Evolutionary conservation across 2,888 invertebrate genomes (phyloP), one percentile per base, ranked within the genome.

Genomic region (Andrena fulva): DNA sequence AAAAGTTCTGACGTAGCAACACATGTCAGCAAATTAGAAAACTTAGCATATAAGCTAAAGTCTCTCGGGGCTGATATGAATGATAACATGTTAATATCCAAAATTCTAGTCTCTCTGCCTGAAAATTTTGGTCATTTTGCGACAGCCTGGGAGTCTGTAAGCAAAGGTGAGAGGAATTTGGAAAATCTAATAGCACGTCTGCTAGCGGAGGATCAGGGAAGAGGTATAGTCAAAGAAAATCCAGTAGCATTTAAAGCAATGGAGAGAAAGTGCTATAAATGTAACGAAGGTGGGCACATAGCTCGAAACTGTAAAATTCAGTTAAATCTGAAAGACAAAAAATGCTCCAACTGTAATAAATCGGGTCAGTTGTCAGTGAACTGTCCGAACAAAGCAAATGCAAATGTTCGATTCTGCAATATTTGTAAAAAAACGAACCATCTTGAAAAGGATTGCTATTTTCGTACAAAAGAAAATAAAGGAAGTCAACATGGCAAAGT

Each of bases 111-210:
- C 2, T 24, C 50, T 27, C 20, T 66, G 4, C 52, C 66, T 48
- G 48, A 24, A 6, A 20, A 20, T 3, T 64, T 31, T 64, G 50
- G 29, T 24, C 20, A 27, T 2, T 66, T 66, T 52, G 29, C 31
- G 7, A 66, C 42, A 42, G 50, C 66, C 8, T 66, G 66, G 50
- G 66, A 50, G 31, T 66, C 52, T 2, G 29, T 50, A 7, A n/a
- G 42, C 7, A n/a, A 8, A 0, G 5, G 7, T 3, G 42, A 64
- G n/a, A 35, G 20, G 16, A 64, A 20, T 3, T n/a, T 64, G 16
- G 20, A 42, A 2, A 66, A 66, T 27, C 66, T 67, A 20, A 52
- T 27, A 4, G 42, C 56, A 1, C 35, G 69, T 2, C 27, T 69
- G 8, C 1, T 69, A 6, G 2, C 8, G n/a, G 56, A 56, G 24